These are phyloP conservation scores for Trematocara nigrifrons DNA, from an alignment of 2,113 vertebrate species.

Conservation along the genomic window DNA sequence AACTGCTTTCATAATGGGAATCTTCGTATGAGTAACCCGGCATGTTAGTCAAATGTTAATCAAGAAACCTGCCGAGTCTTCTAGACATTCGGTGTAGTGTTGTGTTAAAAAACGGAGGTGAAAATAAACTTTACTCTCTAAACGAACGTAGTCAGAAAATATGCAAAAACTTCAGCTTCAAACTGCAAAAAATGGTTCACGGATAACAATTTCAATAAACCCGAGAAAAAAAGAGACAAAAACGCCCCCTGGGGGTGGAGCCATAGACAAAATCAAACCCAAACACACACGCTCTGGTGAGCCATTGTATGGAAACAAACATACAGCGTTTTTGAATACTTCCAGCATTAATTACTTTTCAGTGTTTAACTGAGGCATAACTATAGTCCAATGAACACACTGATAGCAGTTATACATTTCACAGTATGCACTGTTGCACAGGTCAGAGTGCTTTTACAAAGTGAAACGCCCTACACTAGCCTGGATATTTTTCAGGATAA, in stretches of 20 bases:
- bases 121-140: not conserved
- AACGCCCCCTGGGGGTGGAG: not conserved
- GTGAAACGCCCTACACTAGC: rapidly evolving
- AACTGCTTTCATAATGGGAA: not conserved
- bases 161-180: not conserved
- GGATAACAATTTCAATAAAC: not conserved
- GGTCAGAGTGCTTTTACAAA: not conserved
- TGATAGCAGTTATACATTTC: not conserved
- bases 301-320: not conserved
- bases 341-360: not conserved
- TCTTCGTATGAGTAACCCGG: not conserved
- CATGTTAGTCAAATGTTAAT: rapidly evolving
- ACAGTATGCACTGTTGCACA: not conserved
- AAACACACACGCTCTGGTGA: not conserved
- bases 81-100: rapidly evolving
- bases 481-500: not conserved
- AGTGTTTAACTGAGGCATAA: not conserved
- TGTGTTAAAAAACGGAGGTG: not conserved
- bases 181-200: not conserved
- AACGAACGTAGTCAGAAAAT: not conserved
- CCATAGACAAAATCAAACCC: not conserved
- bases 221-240: rapidly evolving
- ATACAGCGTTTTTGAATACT: rapidly evolving
- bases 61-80: not conserved
- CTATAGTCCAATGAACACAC: too few species aligned